A percentile compares a stretch with the other conserved stretches of the same genome.
These are phyloP conservation scores for Ctenicera cuprea DNA, from an alignment of 2,888 invertebrate genomes.

Conservation along the genomic window DNA sequence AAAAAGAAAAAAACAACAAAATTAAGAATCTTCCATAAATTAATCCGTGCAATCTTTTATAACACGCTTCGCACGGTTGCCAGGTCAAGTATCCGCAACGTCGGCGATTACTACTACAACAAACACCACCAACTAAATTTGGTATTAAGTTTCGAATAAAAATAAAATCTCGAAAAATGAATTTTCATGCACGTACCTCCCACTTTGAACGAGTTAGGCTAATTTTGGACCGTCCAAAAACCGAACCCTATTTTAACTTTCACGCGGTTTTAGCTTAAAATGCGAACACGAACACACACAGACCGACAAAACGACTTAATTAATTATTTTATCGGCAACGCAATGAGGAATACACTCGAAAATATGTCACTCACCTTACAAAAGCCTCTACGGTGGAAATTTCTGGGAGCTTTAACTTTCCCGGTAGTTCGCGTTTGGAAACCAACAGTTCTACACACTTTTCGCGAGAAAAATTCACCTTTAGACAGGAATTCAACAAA, in stretches of 20 bases:
- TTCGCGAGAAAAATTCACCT: slow-evolving; percentile 66
- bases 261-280: slow-evolving; percentile 4
- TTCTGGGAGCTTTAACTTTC: slow-evolving; percentile 63
- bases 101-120: slow-evolving; percentile 70
- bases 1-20: not conserved
- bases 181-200: slow-evolving; percentile 62
- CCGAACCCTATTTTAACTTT: slow-evolving; percentile 35
- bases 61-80: slow-evolving; percentile 72
- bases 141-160: slow-evolving; percentile 62
- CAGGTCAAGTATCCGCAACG: slow-evolving; percentile 72
- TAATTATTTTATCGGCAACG: slow-evolving; percentile 18
- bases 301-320: slow-evolving; percentile 1
- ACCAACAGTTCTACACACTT: slow-evolving; percentile 64
- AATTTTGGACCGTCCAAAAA: slow-evolving; percentile 67
- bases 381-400: slow-evolving; percentile 66
- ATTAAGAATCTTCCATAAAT: not conserved
- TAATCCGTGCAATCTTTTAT: slow-evolving; percentile 64
- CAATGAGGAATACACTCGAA: slow-evolving; percentile 57
- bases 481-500: slow-evolving; percentile 70
- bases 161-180: slow-evolving; percentile 29
- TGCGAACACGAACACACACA: not conserved
- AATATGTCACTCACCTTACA: slow-evolving; percentile 72
- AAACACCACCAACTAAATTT: slow-evolving; percentile 71
- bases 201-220: slow-evolving; percentile 66
- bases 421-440: slow-evolving; percentile 63